Evolutionary conservation across 2,797 vertebrate species (phyloP).

Genomic region (Sylvilagus floridanus): DNA sequence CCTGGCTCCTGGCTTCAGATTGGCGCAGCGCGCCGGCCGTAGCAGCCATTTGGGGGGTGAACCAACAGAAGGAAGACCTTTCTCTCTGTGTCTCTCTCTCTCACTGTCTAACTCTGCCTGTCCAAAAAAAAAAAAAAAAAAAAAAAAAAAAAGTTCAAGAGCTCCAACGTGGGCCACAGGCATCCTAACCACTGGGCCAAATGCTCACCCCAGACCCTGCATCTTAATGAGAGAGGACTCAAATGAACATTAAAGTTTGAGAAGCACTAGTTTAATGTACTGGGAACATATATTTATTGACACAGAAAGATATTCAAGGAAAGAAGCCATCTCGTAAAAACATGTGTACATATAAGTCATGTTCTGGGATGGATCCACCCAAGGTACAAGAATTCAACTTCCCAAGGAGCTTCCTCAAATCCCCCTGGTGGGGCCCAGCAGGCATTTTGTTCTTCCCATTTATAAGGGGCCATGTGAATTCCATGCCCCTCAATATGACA

Average conservation of each 20-base stretch:
- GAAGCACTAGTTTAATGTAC: background rate
- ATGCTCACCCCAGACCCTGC: background rate
- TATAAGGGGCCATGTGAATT: background rate
- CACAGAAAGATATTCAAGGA: background rate
- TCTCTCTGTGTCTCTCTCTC: too few relatives aligned
- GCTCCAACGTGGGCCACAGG: too few relatives aligned
- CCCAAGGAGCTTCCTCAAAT: background rate
- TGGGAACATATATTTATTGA: background rate
- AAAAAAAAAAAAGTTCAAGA: too few relatives aligned
- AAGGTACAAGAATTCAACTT: background rate
- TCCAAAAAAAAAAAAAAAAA: too few relatives aligned
- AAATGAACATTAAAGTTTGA: background rate
- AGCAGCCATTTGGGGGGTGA: too few relatives aligned
- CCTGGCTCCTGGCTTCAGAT: too few relatives aligned
- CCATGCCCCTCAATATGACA: background rate
- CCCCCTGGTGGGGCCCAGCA: background rate
- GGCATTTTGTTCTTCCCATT: background rate
- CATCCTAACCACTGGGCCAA: too few relatives aligned
- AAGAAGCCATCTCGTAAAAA: background rate
- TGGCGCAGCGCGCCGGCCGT: too few relatives aligned
- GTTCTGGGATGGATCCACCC: background rate
- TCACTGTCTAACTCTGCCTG: too few relatives aligned
- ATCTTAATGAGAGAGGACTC: background rate
- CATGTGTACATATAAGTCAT: background rate
- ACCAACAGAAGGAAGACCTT: too few relatives aligned